Evolutionary conservation across 2,113 vertebrate species (phyloP), one percentile per base, ranked within the genome.

Genomic region (Porphyrio hochstetteri): DNA sequence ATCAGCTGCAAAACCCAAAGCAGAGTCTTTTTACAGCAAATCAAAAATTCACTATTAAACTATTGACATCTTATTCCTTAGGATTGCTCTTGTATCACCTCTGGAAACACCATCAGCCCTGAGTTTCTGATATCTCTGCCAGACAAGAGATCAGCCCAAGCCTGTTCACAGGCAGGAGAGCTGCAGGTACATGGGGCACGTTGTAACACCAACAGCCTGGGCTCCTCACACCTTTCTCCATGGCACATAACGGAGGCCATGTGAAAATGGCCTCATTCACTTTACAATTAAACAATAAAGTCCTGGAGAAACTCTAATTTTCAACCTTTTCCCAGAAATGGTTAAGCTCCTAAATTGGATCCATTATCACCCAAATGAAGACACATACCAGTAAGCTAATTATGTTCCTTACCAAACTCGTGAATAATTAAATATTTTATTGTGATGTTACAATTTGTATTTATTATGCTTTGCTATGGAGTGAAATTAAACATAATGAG

Each of bases 341-440:
- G 67, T 85, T 91, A 71, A 88, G 42, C 82, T 91, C 59, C 90
- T 89, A 93, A 97, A 97, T 50, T 94, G 72, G 57, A 75, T 91
- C 91, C 84, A 86, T 96, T 96, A 96, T 63, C 75, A 90, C 86
- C 67, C 90, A 97, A 97, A 97, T 92, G 95, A 97, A 97, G 97
- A 96, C 53, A 61, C 91, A 90, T 92, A 95, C 94, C 81, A 93
- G 89, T 23, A 2, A 96, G 75, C 92, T 98, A 97, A 98, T 98
- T 97, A 97, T 79, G 70, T 96, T 93, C 64, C 95, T 93, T 91
- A 93, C 91, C 84, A 94, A 96, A 93, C 95, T 98, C 33, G 33
- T 97, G 96, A 98, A 98, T 98, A 98, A 98, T 98, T 98, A 97
- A 98, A 97, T 97, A 96, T 97, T 98, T 98, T 97, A 98, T 97